Conservation (phyloP, 2,797 vertebrate genomes). For the Lepilemur ruficaudatus region DNA sequence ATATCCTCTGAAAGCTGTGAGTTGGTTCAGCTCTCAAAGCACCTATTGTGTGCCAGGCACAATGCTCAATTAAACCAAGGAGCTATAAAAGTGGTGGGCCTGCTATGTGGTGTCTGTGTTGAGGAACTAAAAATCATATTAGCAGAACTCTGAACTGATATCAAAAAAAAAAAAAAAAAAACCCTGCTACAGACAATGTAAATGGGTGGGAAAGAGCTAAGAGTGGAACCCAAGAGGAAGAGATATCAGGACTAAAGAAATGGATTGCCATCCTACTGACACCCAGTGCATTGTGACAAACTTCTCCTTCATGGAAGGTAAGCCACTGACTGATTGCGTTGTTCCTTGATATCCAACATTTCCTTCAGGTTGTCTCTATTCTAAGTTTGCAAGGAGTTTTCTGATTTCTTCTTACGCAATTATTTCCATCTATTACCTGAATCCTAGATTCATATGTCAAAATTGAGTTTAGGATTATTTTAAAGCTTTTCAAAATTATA, state of each 20-base stretch:
- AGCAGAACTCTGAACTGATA: neutral
- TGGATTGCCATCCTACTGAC: neutral
- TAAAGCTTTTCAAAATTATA: conserved; percentile 39
- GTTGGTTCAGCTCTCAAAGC: neutral
- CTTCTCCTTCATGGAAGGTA: neutral
- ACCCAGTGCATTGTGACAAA: neutral
- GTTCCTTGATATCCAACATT: neutral
- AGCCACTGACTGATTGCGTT: neutral
- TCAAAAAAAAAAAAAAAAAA: neutral
- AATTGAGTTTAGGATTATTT: neutral
- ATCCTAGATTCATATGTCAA: conserved; percentile 29
- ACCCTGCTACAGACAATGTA: neutral
- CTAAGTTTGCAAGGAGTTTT: neutral
- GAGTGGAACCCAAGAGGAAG: neutral
- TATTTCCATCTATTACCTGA: neutral
- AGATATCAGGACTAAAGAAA: neutral
- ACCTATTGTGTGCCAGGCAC: neutral
- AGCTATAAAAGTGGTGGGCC: neutral
- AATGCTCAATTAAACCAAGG: neutral
- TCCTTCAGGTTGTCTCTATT: neutral
- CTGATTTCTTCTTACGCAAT: neutral
- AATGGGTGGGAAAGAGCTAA: neutral
- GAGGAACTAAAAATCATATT: neutral
- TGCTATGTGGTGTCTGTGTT: neutral
- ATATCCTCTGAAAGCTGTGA: neutral